Evolutionary conservation across 2,113 vertebrate species (phyloP).

Genomic region (Megalops atlanticus): DNA sequence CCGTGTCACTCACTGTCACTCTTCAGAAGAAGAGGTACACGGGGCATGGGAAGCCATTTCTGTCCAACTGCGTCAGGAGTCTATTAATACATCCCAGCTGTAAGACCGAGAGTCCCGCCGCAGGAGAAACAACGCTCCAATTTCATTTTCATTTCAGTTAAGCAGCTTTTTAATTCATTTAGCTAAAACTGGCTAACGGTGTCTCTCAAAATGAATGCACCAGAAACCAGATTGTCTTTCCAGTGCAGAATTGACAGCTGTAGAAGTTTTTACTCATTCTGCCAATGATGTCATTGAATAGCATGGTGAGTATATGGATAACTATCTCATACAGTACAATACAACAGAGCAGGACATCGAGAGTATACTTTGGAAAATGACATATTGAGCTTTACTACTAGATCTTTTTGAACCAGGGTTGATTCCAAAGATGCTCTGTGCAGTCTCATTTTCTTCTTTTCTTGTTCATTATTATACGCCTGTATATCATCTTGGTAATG

Average conservation of each 20-base stretch:
- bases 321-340: background rate
- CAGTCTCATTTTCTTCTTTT: background rate
- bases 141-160: slow-evolving; percentile 37
- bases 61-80: slow-evolving; percentile 47
- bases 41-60: slow-evolving; percentile 53
- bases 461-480: background rate
- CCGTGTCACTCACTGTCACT: slow-evolving; percentile 58
- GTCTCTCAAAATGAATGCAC: slow-evolving; percentile 57
- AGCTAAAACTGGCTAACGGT: slow-evolving; percentile 33
- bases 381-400: background rate
- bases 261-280: background rate
- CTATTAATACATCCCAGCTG: slow-evolving; percentile 64
- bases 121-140: slow-evolving; percentile 50
- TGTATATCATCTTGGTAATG: background rate
- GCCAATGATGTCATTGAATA: background rate
- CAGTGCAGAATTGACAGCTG: background rate
- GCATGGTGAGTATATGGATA: background rate
- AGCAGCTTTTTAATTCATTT: slow-evolving; percentile 48
- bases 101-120: slow-evolving; percentile 41
- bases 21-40: slow-evolving; percentile 36
- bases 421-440: too few relatives aligned
- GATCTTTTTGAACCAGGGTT: background rate
- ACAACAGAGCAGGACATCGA: background rate
- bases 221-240: background rate
- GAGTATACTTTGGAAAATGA: background rate